Conservation (phyloP, 2,797 vertebrate species). For the Crypturellus tataupa region DNA sequence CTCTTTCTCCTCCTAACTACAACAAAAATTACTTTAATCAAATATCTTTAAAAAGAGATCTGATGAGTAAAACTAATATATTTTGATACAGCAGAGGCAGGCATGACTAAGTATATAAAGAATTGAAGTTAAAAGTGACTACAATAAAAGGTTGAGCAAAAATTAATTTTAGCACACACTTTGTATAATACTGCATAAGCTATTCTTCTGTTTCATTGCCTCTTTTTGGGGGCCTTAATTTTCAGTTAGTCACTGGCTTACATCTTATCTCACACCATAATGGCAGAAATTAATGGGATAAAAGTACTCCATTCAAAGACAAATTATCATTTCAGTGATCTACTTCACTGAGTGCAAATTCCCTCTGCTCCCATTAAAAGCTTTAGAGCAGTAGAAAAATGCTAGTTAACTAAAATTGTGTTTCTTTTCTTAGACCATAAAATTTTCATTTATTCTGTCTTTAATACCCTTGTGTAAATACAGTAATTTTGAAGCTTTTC, state of each 20-base stretch:
- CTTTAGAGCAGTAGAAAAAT: constrained; percentile 78
- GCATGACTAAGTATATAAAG: constrained; percentile 56
- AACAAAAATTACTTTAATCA: constrained; percentile 30
- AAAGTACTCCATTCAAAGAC: constrained; percentile 82
- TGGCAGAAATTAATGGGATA: constrained; percentile 83
- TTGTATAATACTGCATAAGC: constrained; percentile 61
- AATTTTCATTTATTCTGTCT: constrained; percentile 81
- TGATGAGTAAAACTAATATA: constrained; percentile 25
- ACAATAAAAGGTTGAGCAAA: constrained; percentile 61
- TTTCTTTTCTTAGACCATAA: constrained; percentile 82
- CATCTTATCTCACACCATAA: constrained; percentile 79
- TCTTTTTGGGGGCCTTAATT: constrained; percentile 65
- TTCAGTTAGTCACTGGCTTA: constrained; percentile 78
- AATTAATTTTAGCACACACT: constrained; percentile 70
- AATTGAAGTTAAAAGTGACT: constrained; percentile 54
- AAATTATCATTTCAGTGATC: constrained; percentile 84
- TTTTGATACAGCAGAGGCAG: constrained; percentile 51
- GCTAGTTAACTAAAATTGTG: constrained; percentile 82
- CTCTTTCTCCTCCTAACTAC: constrained; percentile 5
- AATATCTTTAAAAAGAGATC: constrained; percentile 23
- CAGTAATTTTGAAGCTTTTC: constrained; percentile 77
- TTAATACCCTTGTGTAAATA: constrained; percentile 80
- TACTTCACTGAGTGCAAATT: constrained; percentile 81
- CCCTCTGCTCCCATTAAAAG: constrained; percentile 81
- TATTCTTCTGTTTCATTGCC: constrained; percentile 70